Conservation (phyloP, 2,888 invertebrate genomes). For the Nemoura dubitans region DNA sequence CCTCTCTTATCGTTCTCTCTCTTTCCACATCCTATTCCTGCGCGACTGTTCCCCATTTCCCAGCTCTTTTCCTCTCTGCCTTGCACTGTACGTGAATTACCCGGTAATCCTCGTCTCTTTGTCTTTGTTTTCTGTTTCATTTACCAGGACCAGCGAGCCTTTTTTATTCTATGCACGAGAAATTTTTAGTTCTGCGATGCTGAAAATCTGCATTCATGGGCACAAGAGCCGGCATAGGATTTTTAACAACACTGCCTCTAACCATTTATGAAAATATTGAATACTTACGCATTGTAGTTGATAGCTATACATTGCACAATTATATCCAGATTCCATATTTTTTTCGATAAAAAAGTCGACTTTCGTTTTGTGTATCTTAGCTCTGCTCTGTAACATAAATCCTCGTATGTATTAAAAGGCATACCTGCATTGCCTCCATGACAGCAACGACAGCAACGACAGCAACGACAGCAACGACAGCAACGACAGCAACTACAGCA, state of each 20-base stretch:
- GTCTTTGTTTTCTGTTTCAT: slow-evolving; percentile 34
- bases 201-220: not conserved
- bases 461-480: no score
- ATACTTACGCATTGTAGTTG: not conserved
- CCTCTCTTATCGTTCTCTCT: not conserved
- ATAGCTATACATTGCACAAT: no score
- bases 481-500: no score
- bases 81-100: slow-evolving; percentile 18
- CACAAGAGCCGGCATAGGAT: not conserved
- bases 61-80: not conserved
- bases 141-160: not conserved
- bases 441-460: no score
- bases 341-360: no score
- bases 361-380: no score
- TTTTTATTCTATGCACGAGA: not conserved
- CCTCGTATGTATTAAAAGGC: no score
- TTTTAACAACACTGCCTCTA: not conserved
- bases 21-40: not conserved
- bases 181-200: not conserved
- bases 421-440: no score
- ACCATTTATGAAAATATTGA: not conserved
- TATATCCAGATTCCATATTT: no score
- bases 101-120: slow-evolving; percentile 23
- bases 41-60: not conserved
- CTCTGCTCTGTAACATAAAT: no score